These are phyloP conservation scores for Phrixothrix hirtus DNA, from an alignment of 2,888 invertebrate species.

Conservation along the genomic window DNA sequence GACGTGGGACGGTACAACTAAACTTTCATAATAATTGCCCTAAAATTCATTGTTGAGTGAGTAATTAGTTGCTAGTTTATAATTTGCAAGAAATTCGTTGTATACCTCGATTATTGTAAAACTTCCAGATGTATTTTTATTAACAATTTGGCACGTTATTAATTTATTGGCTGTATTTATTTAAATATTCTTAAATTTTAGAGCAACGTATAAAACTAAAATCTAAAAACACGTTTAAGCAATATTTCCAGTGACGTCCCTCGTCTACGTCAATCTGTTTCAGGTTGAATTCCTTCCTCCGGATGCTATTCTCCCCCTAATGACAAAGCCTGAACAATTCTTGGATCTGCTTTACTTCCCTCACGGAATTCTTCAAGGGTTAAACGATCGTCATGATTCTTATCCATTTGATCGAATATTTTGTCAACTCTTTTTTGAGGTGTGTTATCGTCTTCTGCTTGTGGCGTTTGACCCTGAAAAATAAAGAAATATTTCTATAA, in stretches of 20 bases:
- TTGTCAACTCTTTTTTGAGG: conserved; percentile 96
- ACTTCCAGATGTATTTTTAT: too few species aligned
- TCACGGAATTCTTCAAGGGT: conserved; percentile 96
- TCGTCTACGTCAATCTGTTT: conserved; percentile 45
- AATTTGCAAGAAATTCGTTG: background rate
- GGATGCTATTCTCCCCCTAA: conserved; percentile 71
- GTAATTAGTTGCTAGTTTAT: too few species aligned
- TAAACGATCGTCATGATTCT: conserved; percentile 94
- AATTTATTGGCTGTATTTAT: too few species aligned
- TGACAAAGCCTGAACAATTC: conserved; percentile 95
- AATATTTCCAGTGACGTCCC: conserved; percentile 16
- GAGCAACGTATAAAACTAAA: conserved; percentile 11
- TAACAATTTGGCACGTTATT: too few species aligned
- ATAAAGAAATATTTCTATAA: background rate
- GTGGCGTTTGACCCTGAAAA: conserved; percentile 82
- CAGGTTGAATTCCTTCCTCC: conserved; percentile 50
- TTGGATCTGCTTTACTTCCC: conserved; percentile 97
- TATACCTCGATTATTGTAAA: too few species aligned
- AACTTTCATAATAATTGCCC: background rate
- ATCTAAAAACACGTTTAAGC: conserved; percentile 18
- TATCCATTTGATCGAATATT: conserved; percentile 99
- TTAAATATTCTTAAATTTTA: too few species aligned
- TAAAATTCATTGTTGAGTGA: background rate
- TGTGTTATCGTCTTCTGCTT: conserved; percentile 85
- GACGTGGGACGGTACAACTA: conserved; percentile 9